Base-by-base conservation (phyloP, 2,888 invertebrate species). In the Zygothrica quintamaculata region DNA sequence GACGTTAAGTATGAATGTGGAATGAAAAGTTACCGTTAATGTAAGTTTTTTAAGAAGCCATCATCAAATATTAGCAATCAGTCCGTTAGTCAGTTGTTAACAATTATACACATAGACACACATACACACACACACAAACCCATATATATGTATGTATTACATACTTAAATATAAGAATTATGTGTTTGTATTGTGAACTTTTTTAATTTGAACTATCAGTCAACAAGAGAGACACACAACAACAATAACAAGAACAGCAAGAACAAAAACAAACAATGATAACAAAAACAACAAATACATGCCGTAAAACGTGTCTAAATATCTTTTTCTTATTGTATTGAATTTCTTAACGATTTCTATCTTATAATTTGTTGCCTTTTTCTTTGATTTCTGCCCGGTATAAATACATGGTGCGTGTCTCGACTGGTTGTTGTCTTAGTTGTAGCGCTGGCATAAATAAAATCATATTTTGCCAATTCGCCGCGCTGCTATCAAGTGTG, bases 1-100 rank as follows among this genome's bases (percentile, higher is more conserved):
- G 69, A 79, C 48, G 48, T 59, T 85, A 85, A 82, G 80, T 9
- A 56, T 18, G 51, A 74, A 15, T 53, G 44, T 52, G 52, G 46
- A 9, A 40, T 47, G 18, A 57, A 40, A 50, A 77, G 56, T 77
- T 66, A 77, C 61, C 66, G 74, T 70, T 74, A 77, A 29, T 52
- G 60, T 66, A 70, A 70, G 65, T 22, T 31, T 51, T 42, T 3
- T 69, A 65, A 72, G 55, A 69, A 48, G 61, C 34, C 47, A 50
- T 52, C 52, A 44, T 29, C n/a, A 42, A 33, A 53, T 18, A 43
- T 6, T 5, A 13, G 25, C 43, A 55, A 58, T 1, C 42, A 55
- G 61, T 61, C 47, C 53, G 58, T 76, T 76, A 72, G 72, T 57
- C 65, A 72, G 60, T 71, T 73, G 72, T 73, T 73, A 67, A 53